Evolutionary conservation across 2,888 invertebrate species (phyloP).

Genomic region (Cyclophora punctaria): DNA sequence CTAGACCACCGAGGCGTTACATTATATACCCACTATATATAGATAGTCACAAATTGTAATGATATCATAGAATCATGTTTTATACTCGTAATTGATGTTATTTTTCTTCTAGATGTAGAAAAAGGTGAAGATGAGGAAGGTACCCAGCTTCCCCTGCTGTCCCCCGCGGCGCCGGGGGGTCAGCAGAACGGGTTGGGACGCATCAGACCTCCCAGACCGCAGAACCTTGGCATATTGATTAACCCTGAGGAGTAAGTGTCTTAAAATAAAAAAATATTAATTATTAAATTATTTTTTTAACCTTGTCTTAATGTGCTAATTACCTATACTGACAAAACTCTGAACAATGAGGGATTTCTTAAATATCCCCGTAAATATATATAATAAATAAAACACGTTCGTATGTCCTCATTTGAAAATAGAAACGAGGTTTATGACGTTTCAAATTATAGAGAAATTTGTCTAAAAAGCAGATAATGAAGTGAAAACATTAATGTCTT

Average conservation of each 20-base stretch:
- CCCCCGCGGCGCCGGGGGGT: slow-evolving; percentile 11
- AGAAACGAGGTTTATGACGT: no score
- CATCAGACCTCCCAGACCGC: slow-evolving; percentile 22
- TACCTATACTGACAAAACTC: no score
- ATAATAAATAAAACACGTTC: background rate
- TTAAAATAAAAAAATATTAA: no score
- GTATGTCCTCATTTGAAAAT: no score
- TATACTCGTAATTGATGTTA: background rate
- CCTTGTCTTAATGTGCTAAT: no score
- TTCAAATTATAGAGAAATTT: no score
- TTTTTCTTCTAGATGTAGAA: slow-evolving; percentile 33
- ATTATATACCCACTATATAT: background rate
- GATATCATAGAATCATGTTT: background rate
- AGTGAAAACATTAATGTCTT: background rate
- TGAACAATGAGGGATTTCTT: no score
- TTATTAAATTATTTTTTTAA: no score
- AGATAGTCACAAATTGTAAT: background rate
- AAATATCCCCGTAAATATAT: no score
- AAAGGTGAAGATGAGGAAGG: slow-evolving; percentile 29
- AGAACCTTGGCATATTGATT: slow-evolving; percentile 20
- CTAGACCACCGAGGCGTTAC: background rate
- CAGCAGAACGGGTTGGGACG: slow-evolving; percentile 8
- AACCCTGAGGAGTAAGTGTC: slow-evolving; percentile 17
- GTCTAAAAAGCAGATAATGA: no score
- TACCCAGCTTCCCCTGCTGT: slow-evolving; percentile 30